A percentile compares a stretch with the other conserved stretches of the same genome.
Conservation (phyloP, 2,113 vertebrate species). For the Periophthalmodon schlosseri region DNA sequence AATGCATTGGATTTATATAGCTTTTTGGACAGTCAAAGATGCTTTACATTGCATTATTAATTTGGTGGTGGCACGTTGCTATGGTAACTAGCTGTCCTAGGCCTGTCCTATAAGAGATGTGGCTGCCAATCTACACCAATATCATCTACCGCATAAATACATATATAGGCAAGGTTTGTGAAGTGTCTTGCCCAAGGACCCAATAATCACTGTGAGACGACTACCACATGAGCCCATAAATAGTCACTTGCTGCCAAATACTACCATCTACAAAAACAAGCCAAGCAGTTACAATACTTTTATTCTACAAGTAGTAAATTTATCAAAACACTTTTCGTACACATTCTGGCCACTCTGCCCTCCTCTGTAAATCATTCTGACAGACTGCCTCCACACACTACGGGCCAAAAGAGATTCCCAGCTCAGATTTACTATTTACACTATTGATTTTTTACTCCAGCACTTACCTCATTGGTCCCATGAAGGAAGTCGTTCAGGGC, state of each 20-base stretch:
- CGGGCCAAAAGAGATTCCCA: conserved; percentile 31
- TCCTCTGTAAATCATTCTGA: conserved; percentile 15
- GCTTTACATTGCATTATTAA: not conserved
- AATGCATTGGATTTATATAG: not conserved
- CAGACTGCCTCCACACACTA: conserved; percentile 16
- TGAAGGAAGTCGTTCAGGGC: conserved; percentile 85
- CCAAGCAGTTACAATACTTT: not conserved
- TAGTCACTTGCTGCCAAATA: no score
- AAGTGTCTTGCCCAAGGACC: not conserved
- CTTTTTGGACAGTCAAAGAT: not conserved
- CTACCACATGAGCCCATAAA: not conserved
- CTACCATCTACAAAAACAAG: not conserved
- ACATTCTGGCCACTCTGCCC: not conserved
- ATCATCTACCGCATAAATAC: not conserved
- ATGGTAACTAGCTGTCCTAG: no score
- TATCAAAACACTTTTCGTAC: not conserved
- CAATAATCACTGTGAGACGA: not conserved
- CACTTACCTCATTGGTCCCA: conserved; percentile 80
- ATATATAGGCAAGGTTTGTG: not conserved
- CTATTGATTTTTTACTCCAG: conserved; percentile 15
- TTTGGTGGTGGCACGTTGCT: no score
- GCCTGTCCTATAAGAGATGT: not conserved
- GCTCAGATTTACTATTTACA: conserved; percentile 15
- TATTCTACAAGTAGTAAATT: not conserved
- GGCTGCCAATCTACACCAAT: not conserved